A percentile compares a stretch with the other conserved stretches of the same genome.
Conservation (phyloP, 2,888 invertebrate genomes). For the Chrysina gloriosa region DNA sequence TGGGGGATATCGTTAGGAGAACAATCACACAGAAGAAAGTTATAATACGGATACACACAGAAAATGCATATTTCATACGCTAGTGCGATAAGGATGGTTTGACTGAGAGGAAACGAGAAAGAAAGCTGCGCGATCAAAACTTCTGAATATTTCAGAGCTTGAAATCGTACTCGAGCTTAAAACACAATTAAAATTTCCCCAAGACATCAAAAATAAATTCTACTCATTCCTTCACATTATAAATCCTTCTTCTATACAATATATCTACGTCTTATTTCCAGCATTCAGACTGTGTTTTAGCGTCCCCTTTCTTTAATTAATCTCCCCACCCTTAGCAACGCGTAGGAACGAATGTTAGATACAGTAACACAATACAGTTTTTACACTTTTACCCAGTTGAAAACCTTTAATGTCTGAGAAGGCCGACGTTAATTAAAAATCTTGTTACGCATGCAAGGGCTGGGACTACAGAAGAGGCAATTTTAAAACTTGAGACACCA, state of each 20-base stretch:
- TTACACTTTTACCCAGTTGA: constrained; percentile 60
- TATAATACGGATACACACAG: constrained; percentile 36
- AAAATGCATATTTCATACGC: constrained; percentile 43
- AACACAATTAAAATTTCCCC: constrained; percentile 60
- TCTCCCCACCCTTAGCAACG: constrained; percentile 63
- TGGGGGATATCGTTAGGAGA: constrained; percentile 21
- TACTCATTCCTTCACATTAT: constrained; percentile 62
- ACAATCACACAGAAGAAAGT: constrained; percentile 23
- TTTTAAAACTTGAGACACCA: constrained; percentile 55
- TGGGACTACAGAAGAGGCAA: constrained; percentile 51
- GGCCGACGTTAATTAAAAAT: constrained; percentile 65
- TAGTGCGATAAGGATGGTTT: constrained; percentile 25
- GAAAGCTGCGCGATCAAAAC: constrained; percentile 44
- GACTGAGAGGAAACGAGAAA: constrained; percentile 21
- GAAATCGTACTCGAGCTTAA: constrained; percentile 48
- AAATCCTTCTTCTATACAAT: constrained; percentile 65
- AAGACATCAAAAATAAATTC: constrained; percentile 64
- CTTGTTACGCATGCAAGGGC: constrained; percentile 62
- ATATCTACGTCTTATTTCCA: constrained; percentile 65
- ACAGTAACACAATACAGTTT: constrained; percentile 65
- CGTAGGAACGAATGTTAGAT: constrained; percentile 64
- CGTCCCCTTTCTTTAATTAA: constrained; percentile 66
- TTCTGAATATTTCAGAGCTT: constrained; percentile 44
- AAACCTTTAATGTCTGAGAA: constrained; percentile 62
- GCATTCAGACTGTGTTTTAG: constrained; percentile 64